Evolutionary conservation across 1,140 invertebrate species (phyloP).

Genomic region (Palaemon carinicauda): DNA sequence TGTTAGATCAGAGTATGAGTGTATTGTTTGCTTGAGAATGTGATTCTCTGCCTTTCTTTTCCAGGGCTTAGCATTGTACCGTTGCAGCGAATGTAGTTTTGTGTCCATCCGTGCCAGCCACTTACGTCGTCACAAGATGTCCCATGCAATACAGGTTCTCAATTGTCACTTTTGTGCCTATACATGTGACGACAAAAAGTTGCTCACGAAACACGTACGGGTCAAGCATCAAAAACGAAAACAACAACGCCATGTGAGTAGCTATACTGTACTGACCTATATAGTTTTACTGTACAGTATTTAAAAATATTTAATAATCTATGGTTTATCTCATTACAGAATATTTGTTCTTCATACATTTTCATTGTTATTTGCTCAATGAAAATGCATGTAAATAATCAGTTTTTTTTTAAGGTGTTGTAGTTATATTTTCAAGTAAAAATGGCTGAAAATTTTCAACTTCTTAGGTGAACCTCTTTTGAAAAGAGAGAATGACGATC

Average conservation of each 20-base stretch:
- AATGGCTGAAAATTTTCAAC: too few species aligned
- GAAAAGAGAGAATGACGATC: too few species aligned
- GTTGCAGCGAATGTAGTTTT: constrained; percentile 41
- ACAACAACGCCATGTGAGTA: constrained; percentile 9
- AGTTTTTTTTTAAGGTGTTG: too few species aligned
- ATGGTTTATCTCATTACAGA: too few species aligned
- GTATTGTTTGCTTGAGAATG: too few species aligned
- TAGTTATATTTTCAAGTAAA: too few species aligned
- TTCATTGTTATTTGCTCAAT: background rate
- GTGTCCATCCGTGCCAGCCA: constrained; percentile 50
- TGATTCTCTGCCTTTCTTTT: background rate
- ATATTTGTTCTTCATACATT: background rate
- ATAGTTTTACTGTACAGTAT: too few species aligned
- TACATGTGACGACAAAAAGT: constrained; percentile 46
- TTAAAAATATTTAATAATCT: too few species aligned
- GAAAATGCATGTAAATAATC: background rate
- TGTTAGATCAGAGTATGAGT: too few species aligned
- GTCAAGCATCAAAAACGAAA: constrained; percentile 37
- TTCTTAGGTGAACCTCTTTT: too few species aligned
- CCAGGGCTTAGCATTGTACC: constrained; percentile 38
- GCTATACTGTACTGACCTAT: too few species aligned
- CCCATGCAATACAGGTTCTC: constrained; percentile 32
- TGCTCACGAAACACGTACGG: constrained; percentile 35
- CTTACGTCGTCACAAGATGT: constrained; percentile 45
- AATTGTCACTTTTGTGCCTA: constrained; percentile 39